Base-by-base conservation (phyloP, 2,797 vertebrate species). In the Alectoris magna region DNA sequence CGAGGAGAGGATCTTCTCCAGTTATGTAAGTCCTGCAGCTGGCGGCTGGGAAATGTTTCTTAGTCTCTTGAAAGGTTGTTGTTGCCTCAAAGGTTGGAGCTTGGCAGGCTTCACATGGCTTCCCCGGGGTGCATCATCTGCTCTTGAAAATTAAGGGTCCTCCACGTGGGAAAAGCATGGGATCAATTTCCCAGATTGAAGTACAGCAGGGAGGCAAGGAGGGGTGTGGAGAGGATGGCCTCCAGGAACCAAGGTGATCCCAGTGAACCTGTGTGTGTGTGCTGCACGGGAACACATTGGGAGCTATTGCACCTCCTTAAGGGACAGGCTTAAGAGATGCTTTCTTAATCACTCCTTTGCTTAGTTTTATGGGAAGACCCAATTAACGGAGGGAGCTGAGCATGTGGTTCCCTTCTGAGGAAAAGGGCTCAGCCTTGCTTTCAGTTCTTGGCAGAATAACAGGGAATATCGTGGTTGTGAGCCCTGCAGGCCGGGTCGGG, bases 1-100 rank as follows among this genome's bases (percentile, higher is more conserved):
- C 1, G 98, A 97, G 0, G 99, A 99, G 96, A 98, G 98, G 97
- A 98, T 99, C 73, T 97, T 99, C 87, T 97, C 98, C 44, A 99
- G 97, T 95, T 99, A 98, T 23, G 99, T 99, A 96, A 98, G 99
- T 97, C 53, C 85, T 92, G 51, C 53, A 90, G 53, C 80, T 4
- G 2, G 9, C 22, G 60, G 59, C 86, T 69, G 84, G 83, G 56
- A 76, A 87, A 68, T 49, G 78, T 90, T 74, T 85, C 67, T 59
- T 90, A 84, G 92, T 91, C 91, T 76, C 67, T 63, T 93, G 80
- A 73, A 64, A 90, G 76, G 60, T 58, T 67, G 26, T 73, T 68
- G 14, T 12, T 64, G 59, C 83, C 16, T 31, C 91, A 3, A 66
- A 79, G 82, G 31, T 93, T 84, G 76, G 74, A 16, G 76, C 38